phyloP scores from a whole-genome alignment of 2,113 vertebrate genomes.

The Gorsachius goisagi region DNA sequence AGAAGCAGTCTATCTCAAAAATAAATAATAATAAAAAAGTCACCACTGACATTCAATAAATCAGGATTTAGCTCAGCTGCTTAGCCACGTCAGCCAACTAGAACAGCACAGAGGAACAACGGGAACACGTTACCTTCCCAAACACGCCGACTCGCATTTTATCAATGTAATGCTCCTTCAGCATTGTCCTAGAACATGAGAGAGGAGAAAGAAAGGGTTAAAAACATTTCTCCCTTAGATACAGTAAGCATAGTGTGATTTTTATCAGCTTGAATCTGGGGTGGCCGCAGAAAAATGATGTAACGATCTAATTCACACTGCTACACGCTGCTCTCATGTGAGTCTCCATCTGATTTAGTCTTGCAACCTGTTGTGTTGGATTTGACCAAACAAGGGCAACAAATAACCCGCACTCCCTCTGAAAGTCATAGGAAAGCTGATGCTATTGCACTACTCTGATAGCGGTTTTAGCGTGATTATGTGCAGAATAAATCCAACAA shows the following conservation, averaged over 20 bases:
- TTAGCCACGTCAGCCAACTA: neutral
- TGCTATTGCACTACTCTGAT: neutral
- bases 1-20: neutral
- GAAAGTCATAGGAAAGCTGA: neutral
- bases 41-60: neutral
- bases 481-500: neutral
- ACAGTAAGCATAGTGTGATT: neutral
- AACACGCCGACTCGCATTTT: conserved; percentile 87
- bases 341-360: neutral
- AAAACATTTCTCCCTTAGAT: neutral
- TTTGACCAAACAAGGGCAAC: neutral
- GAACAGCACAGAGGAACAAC: neutral
- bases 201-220: neutral
- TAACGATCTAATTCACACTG: rapidly evolving
- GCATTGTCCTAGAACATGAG: conserved; percentile 74
- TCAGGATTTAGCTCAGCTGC: neutral
- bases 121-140: conserved; percentile 83
- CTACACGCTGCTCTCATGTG: neutral
- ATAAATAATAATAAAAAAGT: neutral
- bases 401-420: neutral
- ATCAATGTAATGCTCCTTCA: conserved; percentile 86
- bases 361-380: neutral
- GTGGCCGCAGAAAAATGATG: neutral
- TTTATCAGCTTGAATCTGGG: neutral
- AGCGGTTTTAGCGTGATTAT: neutral